phyloP scores from a whole-genome alignment of 2,797 vertebrate species.

The Sebastes hopkinsi region DNA sequence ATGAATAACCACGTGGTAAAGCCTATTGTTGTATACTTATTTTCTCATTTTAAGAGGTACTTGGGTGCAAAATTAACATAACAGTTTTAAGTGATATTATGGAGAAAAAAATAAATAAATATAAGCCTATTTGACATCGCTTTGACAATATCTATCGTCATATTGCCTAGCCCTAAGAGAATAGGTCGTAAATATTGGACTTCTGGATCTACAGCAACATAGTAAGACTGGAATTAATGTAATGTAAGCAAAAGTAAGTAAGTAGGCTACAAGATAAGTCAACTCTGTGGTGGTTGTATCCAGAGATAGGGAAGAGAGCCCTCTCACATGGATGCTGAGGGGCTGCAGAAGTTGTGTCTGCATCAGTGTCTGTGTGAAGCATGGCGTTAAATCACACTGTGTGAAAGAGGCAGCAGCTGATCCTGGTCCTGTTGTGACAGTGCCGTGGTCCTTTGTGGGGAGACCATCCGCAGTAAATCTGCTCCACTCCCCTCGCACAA shows the following conservation, averaged over 20 bases:
- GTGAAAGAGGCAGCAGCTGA: slow-evolving; percentile 73
- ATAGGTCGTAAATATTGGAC: neutral
- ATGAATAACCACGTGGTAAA: no score
- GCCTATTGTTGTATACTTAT: no score
- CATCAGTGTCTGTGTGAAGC: slow-evolving; percentile 65
- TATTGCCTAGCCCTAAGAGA: no score
- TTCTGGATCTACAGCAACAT: neutral
- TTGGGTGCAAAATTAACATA: no score
- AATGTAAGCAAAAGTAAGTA: neutral
- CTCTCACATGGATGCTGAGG: slow-evolving; percentile 5
- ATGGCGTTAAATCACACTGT: slow-evolving; percentile 57
- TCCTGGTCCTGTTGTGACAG: slow-evolving; percentile 79
- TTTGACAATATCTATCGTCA: no score
- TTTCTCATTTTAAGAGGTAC: no score
- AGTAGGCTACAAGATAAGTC: neutral
- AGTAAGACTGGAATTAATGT: neutral
- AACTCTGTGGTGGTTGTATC: neutral
- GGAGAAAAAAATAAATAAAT: no score
- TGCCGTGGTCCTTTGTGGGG: slow-evolving; percentile 69
- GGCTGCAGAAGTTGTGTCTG: slow-evolving; percentile 53
- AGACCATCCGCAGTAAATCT: slow-evolving; percentile 80
- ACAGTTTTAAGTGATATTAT: no score
- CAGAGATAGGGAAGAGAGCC: neutral
- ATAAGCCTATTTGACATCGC: no score
- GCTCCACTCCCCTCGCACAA: slow-evolving; percentile 75